phyloP scores from a whole-genome alignment of 2,888 invertebrate genomes.

The Hemicrepidius hirtus region DNA sequence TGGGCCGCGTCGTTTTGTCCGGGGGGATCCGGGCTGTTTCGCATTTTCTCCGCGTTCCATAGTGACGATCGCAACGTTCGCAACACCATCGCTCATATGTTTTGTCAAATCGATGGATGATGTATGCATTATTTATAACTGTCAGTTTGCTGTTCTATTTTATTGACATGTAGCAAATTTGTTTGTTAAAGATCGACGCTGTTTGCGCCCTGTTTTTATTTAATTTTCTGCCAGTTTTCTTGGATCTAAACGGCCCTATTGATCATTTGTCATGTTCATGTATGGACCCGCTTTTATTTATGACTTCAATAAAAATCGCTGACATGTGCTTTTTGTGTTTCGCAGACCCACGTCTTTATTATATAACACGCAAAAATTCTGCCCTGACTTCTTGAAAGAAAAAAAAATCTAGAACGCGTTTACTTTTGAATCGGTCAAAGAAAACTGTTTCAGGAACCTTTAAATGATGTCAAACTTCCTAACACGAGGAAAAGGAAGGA shows the following conservation, averaged over 20 bases:
- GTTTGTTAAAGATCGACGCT: constrained; percentile 40
- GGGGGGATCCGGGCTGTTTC: constrained; percentile 40
- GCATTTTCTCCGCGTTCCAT: constrained; percentile 51
- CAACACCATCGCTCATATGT: constrained; percentile 55
- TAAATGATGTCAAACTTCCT: background rate
- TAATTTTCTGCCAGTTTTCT: constrained; percentile 41
- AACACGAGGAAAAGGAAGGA: background rate
- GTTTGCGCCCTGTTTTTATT: constrained; percentile 33
- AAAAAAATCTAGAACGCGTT: background rate
- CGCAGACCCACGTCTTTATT: constrained; percentile 38
- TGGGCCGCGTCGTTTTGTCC: constrained; percentile 8
- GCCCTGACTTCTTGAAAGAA: background rate
- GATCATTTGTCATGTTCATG: constrained; percentile 42
- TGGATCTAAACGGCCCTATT: constrained; percentile 29
- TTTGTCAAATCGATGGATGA: constrained; percentile 53
- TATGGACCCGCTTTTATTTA: constrained; percentile 37
- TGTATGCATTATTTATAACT: constrained; percentile 49
- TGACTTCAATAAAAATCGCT: constrained; percentile 34
- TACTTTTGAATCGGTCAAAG: constrained; percentile 2
- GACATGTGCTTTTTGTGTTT: constrained; percentile 39
- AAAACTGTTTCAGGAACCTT: background rate
- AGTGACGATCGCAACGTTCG: constrained; percentile 50
- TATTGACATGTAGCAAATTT: constrained; percentile 40
- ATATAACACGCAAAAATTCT: constrained; percentile 12
- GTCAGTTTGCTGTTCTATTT: constrained; percentile 34